Base-by-base conservation (phyloP, 2,797 vertebrate genomes). In the Sylvilagus floridanus region DNA sequence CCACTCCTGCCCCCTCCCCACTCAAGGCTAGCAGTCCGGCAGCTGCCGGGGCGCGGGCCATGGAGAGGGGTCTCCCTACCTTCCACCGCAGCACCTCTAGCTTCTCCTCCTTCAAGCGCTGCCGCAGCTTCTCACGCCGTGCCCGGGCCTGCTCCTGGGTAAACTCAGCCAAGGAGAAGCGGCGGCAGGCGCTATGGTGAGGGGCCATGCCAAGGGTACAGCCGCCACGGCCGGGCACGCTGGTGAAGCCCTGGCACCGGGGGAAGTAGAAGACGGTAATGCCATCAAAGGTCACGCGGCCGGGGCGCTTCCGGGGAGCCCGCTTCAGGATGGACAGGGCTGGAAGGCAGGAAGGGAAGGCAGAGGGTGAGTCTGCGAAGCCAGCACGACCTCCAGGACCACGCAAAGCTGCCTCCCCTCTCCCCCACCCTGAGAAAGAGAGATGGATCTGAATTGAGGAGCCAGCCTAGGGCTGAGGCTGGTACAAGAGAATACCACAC, bases 161-260 rank as follows among this genome's bases (percentile, higher is more conserved):
- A 60, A 99, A 99, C 98, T 99, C 99, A 0, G 99, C 98, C 30
- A 99, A 97, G 0, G 99, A 99, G 98, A 99, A 99, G 12, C 98
- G 98, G 87, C 97, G 98, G 91, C 98, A 98, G 30, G 97, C 97
- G 35, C 98, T 99, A 98, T 99, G 99, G 83, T 98, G 99, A 88
- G 98, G 98, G 95, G 98, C 98, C 99, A 99, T 99, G 37, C 99
- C 99, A 91, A 99, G 98, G 26, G 99, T 99, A 89, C 99, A 99
- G 89, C 99, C 99, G 2, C 99, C 99, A 0, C 99, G 98, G 97
- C 99, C 99, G 68, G 99, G 99, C 97, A 99, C 99, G 0, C 99
- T 99, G 82, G 99, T 99, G 98, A 99, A 99, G 77, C 99, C 99
- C 98, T 99, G 99, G 98, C 99, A 99, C 95, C 99, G 99, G 0